phyloP scores from a whole-genome alignment of 1,140 invertebrate genomes.

The Pteromalus puparum region DNA sequence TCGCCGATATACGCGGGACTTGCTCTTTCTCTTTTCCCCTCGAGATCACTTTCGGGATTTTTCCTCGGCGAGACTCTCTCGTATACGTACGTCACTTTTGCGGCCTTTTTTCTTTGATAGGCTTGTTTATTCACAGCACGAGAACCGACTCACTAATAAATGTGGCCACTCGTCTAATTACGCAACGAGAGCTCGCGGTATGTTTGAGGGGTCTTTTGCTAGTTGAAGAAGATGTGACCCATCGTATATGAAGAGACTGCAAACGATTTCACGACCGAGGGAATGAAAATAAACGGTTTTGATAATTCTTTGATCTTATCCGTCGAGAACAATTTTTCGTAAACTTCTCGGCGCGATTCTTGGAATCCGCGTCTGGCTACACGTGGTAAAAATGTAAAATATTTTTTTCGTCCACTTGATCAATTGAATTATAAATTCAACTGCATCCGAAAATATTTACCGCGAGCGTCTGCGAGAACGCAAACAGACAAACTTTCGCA shows the following conservation, averaged over 20 bases:
- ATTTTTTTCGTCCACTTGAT: not conserved
- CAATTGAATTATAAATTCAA: not conserved
- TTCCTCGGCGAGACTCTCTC: not conserved
- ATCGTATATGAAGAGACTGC: not conserved
- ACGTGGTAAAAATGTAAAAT: conserved; percentile 4
- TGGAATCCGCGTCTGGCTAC: not conserved
- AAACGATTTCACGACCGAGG: not conserved
- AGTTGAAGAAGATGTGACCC: not conserved
- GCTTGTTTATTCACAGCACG: not conserved
- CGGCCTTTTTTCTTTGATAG: not conserved
- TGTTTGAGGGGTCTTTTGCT: not conserved
- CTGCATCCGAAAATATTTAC: not conserved
- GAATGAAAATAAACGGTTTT: not conserved
- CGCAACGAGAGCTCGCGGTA: conserved; percentile 1
- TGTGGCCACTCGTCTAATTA: conserved; percentile 21
- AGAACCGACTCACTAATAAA: not conserved
- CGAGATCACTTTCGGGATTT: conserved; percentile 24
- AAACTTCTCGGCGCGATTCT: not conserved
- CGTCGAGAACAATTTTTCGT: not conserved
- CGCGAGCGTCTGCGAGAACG: not conserved
- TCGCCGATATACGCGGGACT: not conserved
- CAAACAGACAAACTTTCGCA: not conserved
- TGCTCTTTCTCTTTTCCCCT: not conserved
- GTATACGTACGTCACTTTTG: not conserved
- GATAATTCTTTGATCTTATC: conserved; percentile 4